phyloP scores from a whole-genome alignment of 1,140 invertebrate genomes.

The Hirudo medicinalis region DNA sequence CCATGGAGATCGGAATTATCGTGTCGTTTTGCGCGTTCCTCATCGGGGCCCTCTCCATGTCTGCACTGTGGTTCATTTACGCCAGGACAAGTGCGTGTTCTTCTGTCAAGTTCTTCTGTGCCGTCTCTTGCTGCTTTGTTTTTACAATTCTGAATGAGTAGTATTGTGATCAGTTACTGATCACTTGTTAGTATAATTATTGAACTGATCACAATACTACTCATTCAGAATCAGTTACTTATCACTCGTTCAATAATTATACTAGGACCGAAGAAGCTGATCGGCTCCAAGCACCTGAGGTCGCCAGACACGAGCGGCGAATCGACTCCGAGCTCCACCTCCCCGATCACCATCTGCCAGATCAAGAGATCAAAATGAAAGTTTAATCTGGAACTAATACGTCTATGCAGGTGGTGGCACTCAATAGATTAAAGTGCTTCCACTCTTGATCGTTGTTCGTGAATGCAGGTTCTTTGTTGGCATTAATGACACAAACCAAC shows the following conservation, averaged over 20 bases:
- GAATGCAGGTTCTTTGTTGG: too few species aligned
- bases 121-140: background rate
- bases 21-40: background rate
- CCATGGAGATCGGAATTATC: background rate
- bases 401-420: too few species aligned
- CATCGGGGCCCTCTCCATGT: background rate
- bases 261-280: background rate
- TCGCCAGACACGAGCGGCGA: slow-evolving; percentile 27
- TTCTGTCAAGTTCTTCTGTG: background rate
- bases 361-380: slow-evolving; percentile 1
- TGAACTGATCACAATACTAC: too few species aligned
- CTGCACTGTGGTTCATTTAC: slow-evolving; percentile 4
- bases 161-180: background rate
- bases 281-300: background rate
- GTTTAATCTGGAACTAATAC: too few species aligned
- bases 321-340: slow-evolving; percentile 29
- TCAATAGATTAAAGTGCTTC: too few species aligned
- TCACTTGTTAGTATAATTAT: too few species aligned
- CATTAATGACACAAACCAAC: too few species aligned
- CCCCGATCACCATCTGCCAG: slow-evolving; percentile 26
- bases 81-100: background rate
- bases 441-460: too few species aligned
- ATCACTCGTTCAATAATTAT: background rate
- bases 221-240: too few species aligned
- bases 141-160: background rate